phyloP scores from a whole-genome alignment of 1,140 invertebrate genomes.

The Procambarus virginalis region DNA sequence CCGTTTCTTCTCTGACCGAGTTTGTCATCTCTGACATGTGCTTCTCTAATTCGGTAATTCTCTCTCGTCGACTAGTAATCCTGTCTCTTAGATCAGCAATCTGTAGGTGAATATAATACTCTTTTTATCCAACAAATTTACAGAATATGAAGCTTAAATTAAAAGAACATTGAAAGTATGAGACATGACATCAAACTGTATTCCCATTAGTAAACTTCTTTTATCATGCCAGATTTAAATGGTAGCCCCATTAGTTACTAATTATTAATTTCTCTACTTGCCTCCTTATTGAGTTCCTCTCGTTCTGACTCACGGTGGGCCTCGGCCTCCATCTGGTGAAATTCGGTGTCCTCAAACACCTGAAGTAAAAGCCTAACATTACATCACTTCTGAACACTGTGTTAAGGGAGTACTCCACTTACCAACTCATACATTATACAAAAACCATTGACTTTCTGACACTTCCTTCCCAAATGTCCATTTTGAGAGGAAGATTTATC shows the following conservation, averaged over 20 bases:
- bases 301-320: conserved; percentile 83
- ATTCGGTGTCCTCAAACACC: conserved; percentile 93
- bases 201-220: background rate
- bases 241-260: background rate
- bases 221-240: background rate
- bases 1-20: conserved; percentile 80
- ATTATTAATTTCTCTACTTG: conserved; percentile 1
- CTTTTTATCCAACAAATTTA: background rate
- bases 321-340: conserved; percentile 93
- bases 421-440: too few relatives aligned
- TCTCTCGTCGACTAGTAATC: conserved; percentile 79
- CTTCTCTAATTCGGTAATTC: conserved; percentile 81
- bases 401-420: too few relatives aligned
- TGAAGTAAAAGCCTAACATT: conserved; percentile 72
- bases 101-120: conserved; percentile 71
- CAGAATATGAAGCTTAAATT: too few relatives aligned
- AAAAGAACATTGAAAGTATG: too few relatives aligned
- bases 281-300: conserved; percentile 85
- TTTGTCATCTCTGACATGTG: conserved; percentile 80
- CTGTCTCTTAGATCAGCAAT: conserved; percentile 81
- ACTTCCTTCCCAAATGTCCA: too few relatives aligned
- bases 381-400: too few relatives aligned
- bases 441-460: too few relatives aligned
- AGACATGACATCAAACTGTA: background rate
- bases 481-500: too few relatives aligned